Evolutionary conservation across 1,140 invertebrate genomes (phyloP).

Genomic region (Asbolus verrucosus): DNA sequence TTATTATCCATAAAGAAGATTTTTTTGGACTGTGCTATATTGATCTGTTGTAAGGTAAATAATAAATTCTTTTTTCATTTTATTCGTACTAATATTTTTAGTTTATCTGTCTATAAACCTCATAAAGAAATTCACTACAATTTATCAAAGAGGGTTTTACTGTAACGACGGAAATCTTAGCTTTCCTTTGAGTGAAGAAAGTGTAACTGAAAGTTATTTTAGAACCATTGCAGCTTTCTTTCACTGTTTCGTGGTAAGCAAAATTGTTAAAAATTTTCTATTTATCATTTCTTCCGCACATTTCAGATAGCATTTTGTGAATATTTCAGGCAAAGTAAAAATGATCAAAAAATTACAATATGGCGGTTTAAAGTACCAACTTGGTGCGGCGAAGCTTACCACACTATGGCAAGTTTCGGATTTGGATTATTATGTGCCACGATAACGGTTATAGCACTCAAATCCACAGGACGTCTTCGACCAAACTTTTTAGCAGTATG

Average conservation of each 20-base stretch:
- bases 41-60: no score
- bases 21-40: no score
- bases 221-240: no score
- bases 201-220: no score
- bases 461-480: constrained; percentile 88
- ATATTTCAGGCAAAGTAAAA: background rate
- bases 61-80: no score
- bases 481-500: constrained; percentile 90
- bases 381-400: background rate
- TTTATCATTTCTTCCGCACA: background rate
- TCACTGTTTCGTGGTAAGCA: background rate
- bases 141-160: constrained; percentile 1
- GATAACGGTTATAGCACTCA: constrained; percentile 73
- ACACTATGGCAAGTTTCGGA: background rate
- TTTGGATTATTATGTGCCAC: background rate
- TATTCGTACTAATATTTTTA: background rate
- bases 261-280: background rate
- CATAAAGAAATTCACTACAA: background rate
- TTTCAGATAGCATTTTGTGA: background rate
- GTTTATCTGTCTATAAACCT: background rate
- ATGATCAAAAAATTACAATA: background rate
- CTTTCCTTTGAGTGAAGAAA: no score
- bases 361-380: background rate
- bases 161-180: constrained; percentile 9
- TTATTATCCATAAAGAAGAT: no score